A percentile compares a stretch with the other conserved stretches of the same genome.
Evolutionary conservation across 2,113 vertebrate genomes (phyloP).

Genomic region (Gasterosteus aculeatus): DNA sequence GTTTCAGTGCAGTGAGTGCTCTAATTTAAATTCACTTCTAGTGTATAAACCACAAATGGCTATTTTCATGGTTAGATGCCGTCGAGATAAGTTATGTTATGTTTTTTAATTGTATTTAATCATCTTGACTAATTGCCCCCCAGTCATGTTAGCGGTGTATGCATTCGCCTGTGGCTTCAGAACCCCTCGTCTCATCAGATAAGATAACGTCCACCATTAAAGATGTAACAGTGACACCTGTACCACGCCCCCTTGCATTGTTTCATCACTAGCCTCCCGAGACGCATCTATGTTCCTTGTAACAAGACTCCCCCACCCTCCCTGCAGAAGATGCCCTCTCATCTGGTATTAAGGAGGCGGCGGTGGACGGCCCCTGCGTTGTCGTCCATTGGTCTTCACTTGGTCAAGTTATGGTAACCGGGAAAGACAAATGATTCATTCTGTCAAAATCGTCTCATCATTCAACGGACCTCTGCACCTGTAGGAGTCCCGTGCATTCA

Average conservation of each 20-base stretch:
- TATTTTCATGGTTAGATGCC: neutral
- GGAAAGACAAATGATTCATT: neutral
- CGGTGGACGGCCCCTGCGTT: neutral
- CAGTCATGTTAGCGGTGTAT: neutral
- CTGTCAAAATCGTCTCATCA: neutral
- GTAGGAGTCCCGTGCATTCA: neutral
- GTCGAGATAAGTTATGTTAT: neutral
- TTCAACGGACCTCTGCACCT: neutral
- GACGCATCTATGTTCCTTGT: neutral
- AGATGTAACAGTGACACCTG: neutral
- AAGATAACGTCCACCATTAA: neutral
- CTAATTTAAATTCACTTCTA: neutral
- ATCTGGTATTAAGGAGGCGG: neutral
- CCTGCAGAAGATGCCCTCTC: neutral
- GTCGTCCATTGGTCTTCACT: neutral
- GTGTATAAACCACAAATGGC: neutral
- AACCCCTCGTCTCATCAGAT: neutral
- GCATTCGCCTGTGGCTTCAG: neutral
- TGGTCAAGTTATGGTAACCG: neutral
- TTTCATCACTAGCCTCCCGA: neutral
- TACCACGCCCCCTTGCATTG: neutral
- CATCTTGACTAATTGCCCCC: neutral
- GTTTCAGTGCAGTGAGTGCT: neutral
- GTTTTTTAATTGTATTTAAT: neutral
- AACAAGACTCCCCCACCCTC: neutral